Base-by-base conservation (phyloP, 1,140 invertebrate genomes). In the Drosophila littoralis region DNA sequence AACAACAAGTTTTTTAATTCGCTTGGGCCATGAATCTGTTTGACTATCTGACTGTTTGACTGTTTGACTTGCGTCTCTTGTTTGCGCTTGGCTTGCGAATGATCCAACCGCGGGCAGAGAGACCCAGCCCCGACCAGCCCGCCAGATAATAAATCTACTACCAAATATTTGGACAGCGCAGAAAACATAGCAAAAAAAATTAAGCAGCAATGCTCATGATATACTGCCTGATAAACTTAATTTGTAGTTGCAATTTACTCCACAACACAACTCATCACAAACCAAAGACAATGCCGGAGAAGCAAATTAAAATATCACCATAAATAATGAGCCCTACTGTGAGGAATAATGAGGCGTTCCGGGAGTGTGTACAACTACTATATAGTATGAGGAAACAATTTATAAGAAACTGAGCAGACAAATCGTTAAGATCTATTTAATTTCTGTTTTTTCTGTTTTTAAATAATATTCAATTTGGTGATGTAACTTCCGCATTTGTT, bases 21-120 rank as follows among this genome's bases (percentile, higher is more conserved):
- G 59, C 28, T 71, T 64, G 59, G 67, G 68, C 68, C 68, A 71
- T 71, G 68, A 71, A 71, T 64, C 42, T 64, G n/a, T 67, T 67
- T 46, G 51, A 28, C 51, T 52, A 12, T 33, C 7, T 33, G 40
- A 32, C 10, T 43, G 32, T 36, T 52, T 33, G 40, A 32, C 10
- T 43, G 32, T 36, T 52, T 33, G 38, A 36, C 48, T 61, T 43
- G 66, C 32, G 15, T 13, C 46, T 54, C 58, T 64, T 70, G 68
- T 64, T 63, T 64, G 59, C 38, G 50, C 54, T 57, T 66, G 22
- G 40, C n/a, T 33, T 59, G 28, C 42, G 54, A 48, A 35, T 36
- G 58, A 61, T 28, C 42, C 45, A 22, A 52, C 60, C 32, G 32
- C 15, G 4, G 22, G 6, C 45, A 28, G 3, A 50, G 50, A 5